A percentile compares a stretch with the other conserved stretches of the same genome.
These are phyloP conservation scores for Mormyrus hasselquistii DNA, from an alignment of 2,797 vertebrate genomes.

Conservation along the genomic window DNA sequence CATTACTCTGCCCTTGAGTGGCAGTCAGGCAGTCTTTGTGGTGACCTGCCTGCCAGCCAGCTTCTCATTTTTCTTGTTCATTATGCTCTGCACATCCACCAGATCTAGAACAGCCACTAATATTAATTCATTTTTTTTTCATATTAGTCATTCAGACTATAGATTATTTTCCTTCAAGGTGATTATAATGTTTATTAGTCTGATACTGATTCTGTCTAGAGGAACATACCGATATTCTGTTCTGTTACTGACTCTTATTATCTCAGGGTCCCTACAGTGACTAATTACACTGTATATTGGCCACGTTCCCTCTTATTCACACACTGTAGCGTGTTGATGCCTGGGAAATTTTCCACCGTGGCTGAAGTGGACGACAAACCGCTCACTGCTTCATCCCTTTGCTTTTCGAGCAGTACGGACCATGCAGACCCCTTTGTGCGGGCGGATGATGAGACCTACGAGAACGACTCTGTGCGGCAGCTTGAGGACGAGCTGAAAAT, in stretches of 20 bases:
- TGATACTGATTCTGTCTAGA: background rate
- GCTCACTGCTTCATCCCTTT: conserved; percentile 22
- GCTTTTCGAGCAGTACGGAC: conserved; percentile 58
- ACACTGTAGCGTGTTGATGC: background rate
- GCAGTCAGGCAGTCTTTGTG: too few relatives aligned
- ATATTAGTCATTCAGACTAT: background rate
- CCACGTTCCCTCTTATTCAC: background rate
- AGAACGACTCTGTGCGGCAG: conserved; percentile 81
- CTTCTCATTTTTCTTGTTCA: background rate
- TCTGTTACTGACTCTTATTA: background rate
- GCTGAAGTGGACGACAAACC: background rate
- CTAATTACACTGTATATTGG: background rate
- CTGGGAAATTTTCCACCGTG: background rate
- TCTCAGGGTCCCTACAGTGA: background rate
- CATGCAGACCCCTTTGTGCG: conserved; percentile 64
- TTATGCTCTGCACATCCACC: background rate
- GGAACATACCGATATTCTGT: background rate
- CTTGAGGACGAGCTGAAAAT: conserved; percentile 82
- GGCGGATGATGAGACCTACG: conserved; percentile 73
- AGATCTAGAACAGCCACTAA: background rate
- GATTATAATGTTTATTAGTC: background rate
- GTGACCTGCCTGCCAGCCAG: too few relatives aligned
- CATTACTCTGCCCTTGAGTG: too few relatives aligned
- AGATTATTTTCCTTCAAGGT: background rate
- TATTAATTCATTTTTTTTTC: background rate